These are phyloP conservation scores for Lerista edwardsae DNA, from an alignment of 2,797 vertebrate genomes.

Conservation along the genomic window DNA sequence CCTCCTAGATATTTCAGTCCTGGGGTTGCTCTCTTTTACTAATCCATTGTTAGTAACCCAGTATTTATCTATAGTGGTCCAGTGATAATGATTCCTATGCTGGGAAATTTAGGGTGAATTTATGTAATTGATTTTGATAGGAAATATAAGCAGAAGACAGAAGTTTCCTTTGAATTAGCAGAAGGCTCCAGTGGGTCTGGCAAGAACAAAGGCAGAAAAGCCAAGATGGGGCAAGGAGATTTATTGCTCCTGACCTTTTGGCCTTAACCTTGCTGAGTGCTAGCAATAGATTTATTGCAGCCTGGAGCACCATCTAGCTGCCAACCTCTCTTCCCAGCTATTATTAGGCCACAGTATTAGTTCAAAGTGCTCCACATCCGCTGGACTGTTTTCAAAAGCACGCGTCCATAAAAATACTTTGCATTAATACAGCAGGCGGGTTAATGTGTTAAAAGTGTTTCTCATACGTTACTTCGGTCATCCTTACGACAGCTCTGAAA, in stretches of 20 bases:
- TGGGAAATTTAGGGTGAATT: not conserved
- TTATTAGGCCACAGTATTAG: not conserved
- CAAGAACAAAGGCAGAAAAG: not conserved
- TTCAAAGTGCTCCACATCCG: not conserved
- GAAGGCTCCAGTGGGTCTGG: not conserved
- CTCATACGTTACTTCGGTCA: not conserved
- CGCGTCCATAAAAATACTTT: not conserved
- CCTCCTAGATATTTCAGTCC: no score
- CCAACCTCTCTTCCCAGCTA: not conserved
- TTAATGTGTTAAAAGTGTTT: not conserved
- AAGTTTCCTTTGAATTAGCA: not conserved
- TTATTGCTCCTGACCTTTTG: slow-evolving; percentile 1
- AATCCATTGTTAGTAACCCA: no score
- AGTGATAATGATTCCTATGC: not conserved
- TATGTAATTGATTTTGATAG: not conserved
- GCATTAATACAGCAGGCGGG: not conserved
- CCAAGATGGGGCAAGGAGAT: not conserved
- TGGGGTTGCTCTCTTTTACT: no score
- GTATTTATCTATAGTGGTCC: not conserved
- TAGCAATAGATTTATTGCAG: not conserved
- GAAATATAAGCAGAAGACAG: not conserved
- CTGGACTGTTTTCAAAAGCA: not conserved
- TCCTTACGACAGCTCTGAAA: not conserved
- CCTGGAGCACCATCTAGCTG: slow-evolving; percentile 13
- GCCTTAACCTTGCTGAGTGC: not conserved